A percentile compares a stretch with the other conserved stretches of the same genome.
Conservation (phyloP, 2,113 vertebrate genomes). For the Sphyrna mokarran region DNA sequence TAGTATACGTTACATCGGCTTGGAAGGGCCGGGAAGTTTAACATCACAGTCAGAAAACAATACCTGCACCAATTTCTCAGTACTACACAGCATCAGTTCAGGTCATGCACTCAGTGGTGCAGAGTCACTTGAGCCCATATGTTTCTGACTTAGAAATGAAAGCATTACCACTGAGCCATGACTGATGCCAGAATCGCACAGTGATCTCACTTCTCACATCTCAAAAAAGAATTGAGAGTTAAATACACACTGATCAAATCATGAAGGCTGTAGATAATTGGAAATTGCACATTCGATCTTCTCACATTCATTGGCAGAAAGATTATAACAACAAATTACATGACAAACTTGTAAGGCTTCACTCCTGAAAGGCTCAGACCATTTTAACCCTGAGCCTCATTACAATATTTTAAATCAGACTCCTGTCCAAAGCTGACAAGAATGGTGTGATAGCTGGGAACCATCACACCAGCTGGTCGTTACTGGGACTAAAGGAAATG, state of each 20-base stretch:
- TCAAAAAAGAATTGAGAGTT: neutral
- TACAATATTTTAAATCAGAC: neutral
- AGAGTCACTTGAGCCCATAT: neutral
- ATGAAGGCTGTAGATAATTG: neutral
- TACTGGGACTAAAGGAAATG: neutral
- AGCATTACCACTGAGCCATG: neutral
- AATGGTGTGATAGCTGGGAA: neutral
- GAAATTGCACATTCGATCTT: neutral
- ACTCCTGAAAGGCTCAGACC: neutral
- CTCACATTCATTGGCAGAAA: neutral
- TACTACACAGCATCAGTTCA: neutral
- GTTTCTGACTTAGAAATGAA: neutral
- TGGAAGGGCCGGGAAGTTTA: neutral
- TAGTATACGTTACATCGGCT: neutral
- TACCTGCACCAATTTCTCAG: neutral
- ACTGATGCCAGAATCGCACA: neutral
- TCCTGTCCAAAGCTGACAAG: neutral
- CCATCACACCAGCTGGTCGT: neutral
- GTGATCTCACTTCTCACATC: neutral
- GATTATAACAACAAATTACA: neutral
- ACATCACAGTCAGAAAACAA: neutral
- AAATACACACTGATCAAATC: neutral
- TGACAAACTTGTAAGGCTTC: neutral
- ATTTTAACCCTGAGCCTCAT: neutral
- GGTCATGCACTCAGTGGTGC: neutral